Base-by-base conservation (phyloP, 2,113 vertebrate genomes). In the Dromas ardeola region DNA sequence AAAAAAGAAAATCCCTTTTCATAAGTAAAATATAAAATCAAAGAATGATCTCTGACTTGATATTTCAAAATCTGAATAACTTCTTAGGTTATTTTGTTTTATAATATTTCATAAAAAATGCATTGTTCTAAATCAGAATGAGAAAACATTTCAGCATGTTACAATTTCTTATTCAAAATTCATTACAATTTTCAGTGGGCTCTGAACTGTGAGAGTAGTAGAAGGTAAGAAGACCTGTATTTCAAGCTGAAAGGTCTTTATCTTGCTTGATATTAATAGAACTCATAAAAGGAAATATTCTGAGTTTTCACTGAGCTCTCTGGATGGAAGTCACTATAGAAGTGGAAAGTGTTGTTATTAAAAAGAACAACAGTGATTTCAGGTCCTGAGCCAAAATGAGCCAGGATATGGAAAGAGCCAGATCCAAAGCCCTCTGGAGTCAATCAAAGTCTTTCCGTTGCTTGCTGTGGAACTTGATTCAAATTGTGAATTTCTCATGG, bases 401-500 rank as follows among this genome's bases (percentile, higher is more conserved):
- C 70, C 79, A 94, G 90, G 81, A 90, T 86, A 90, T 72, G 62
- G 92, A 92, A 93, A 93, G 34, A 82, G 40, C 22, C 56, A 4
- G 11, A 87, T 91, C 12, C 66, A 91, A 93, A 95, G 40, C 19
- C 53, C 52, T 65, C 81, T 94, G 65, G 70, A 93, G 53, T 86
- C 78, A 90, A 84, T 85, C 65, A 67, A 55, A 93, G 32, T 22
- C 23, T 93, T 95, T 90, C 85, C 22, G 2, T 15, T 90, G 67
- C 86, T 93, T 80, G 32, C 84, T 82, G 66, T 62, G 86, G 69
- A 96, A 63, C 32, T 94, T 65, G 43, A 85, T 65, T 91, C 69
- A 71, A 74, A 65, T 71, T 87, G 61, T 56, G 87, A 95, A 77
- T 85, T 72, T 95, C 89, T 96, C 81, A 47, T 87, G 36, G 83